These are phyloP conservation scores for Papilio glaucus DNA, from an alignment of 1,140 invertebrate species.

Conservation along the genomic window DNA sequence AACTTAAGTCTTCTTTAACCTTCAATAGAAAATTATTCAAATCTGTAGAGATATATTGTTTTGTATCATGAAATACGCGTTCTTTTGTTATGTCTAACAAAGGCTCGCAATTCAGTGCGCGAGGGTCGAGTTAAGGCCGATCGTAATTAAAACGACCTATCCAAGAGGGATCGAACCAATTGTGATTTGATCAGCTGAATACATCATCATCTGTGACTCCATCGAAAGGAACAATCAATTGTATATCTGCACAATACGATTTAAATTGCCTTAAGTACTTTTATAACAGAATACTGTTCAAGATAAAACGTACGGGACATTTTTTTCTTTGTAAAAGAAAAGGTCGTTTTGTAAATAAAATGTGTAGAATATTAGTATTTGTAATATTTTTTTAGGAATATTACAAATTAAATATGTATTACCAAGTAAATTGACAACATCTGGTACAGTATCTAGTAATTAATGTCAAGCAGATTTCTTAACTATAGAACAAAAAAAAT, in stretches of 20 bases:
- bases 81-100: conserved; percentile 10
- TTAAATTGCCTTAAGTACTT: background rate
- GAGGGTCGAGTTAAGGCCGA: conserved; percentile 9
- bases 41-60: background rate
- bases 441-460: too few species aligned
- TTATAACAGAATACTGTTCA: background rate
- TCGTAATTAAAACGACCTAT: conserved; percentile 9
- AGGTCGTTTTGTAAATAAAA: background rate
- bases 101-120: background rate
- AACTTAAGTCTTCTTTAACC: too few species aligned
- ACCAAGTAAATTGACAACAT: too few species aligned
- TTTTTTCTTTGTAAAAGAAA: background rate
- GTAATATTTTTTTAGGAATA: too few species aligned
- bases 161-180: conserved; percentile 6
- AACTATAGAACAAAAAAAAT: too few species aligned
- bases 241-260: background rate
- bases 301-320: background rate
- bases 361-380: background rate
- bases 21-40: background rate
- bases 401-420: too few species aligned
- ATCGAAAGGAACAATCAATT: background rate
- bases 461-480: too few species aligned
- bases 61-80: background rate
- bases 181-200: conserved; percentile 8
- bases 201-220: background rate